Evolutionary conservation across 1,140 invertebrate species (phyloP).

Genomic region (Dinothrombium tinctorium): DNA sequence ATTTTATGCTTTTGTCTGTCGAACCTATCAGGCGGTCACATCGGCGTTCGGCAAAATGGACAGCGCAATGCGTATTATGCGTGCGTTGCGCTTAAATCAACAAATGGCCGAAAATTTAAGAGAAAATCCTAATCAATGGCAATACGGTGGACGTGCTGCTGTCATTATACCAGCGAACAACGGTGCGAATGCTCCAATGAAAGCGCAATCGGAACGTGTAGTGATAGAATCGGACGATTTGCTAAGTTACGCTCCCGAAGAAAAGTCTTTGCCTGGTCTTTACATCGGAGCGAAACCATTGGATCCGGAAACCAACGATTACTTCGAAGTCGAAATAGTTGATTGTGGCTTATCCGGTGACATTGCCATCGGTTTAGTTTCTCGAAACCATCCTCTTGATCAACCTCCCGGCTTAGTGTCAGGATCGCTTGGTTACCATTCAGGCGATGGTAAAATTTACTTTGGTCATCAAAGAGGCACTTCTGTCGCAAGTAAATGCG

Average conservation of each 20-base stretch:
- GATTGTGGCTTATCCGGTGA: conserved; percentile 21
- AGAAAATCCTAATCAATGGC: too few species aligned
- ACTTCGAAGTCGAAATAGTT: conserved; percentile 26
- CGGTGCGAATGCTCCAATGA: neutral
- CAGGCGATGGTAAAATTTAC: conserved; percentile 22
- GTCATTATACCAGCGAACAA: neutral
- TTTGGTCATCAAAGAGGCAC: conserved; percentile 2
- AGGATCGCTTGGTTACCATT: conserved; percentile 25
- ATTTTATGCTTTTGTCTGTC: too few species aligned
- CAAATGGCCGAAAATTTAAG: too few species aligned
- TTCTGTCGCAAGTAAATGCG: conserved; percentile 16
- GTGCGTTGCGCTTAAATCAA: neutral
- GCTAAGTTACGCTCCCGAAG: conserved; percentile 20
- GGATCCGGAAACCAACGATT: conserved; percentile 20
- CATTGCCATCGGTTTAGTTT: conserved; percentile 24
- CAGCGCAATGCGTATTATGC: neutral
- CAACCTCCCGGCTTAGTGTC: conserved; percentile 23
- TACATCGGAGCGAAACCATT: conserved; percentile 22
- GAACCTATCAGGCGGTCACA: too few species aligned
- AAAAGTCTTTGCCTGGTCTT: conserved; percentile 20
- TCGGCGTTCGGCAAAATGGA: neutral
- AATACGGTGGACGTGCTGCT: too few species aligned
- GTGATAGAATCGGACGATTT: neutral
- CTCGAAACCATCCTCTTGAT: conserved; percentile 22
- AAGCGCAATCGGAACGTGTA: neutral